A percentile compares a stretch with the other conserved stretches of the same genome.
Conservation (phyloP, 2,113 vertebrate species). For the Riparia riparia region DNA sequence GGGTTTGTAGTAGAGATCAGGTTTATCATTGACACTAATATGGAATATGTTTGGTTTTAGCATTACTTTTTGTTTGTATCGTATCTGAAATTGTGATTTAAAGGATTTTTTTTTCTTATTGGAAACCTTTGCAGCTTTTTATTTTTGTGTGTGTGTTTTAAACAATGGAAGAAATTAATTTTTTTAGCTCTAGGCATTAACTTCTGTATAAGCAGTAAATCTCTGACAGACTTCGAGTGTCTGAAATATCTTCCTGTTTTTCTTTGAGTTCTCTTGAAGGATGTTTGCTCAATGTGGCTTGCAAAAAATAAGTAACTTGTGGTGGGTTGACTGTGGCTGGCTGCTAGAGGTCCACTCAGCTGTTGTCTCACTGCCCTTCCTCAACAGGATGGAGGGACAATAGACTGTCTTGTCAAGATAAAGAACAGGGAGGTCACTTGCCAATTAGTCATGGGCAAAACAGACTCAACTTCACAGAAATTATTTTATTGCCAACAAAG, state of each 20-base stretch:
- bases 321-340: background rate
- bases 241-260: background rate
- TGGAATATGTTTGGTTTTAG: background rate
- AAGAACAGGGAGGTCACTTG: background rate
- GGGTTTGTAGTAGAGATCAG: background rate
- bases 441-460: background rate
- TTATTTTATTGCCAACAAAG: background rate
- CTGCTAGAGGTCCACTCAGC: background rate
- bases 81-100: background rate
- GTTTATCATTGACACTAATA: background rate
- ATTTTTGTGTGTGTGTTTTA: background rate
- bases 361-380: background rate
- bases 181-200: background rate
- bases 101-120: background rate
- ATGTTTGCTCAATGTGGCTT: background rate
- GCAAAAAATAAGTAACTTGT: background rate
- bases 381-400: background rate
- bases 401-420: background rate
- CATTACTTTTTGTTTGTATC: background rate
- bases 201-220: background rate
- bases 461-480: background rate
- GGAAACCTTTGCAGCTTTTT: background rate
- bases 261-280: background rate
- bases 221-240: background rate
- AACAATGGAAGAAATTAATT: background rate